These are phyloP conservation scores for Lobophora halterata DNA, from an alignment of 2,888 invertebrate genomes.

Conservation along the genomic window DNA sequence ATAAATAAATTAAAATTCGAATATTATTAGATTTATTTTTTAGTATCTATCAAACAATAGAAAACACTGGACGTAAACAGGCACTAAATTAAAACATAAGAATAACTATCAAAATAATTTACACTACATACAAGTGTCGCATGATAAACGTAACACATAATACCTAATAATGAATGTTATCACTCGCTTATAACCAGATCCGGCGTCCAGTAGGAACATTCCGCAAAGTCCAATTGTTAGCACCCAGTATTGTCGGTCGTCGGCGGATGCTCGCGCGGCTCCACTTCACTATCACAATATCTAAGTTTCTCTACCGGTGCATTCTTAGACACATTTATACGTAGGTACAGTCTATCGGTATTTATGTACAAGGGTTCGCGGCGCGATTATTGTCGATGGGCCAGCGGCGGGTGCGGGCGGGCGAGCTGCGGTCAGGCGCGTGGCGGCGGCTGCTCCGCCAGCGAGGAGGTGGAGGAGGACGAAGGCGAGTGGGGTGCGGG, in stretches of 20 bases:
- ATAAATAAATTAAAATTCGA: conserved; percentile 72
- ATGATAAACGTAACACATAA: conserved; percentile 67
- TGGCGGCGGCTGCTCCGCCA: conserved; percentile 78
- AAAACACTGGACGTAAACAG: conserved; percentile 72
- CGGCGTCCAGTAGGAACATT: conserved; percentile 66
- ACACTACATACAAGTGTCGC: conserved; percentile 70
- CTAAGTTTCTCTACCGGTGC: conserved; percentile 79
- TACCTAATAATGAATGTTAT: conserved; percentile 68
- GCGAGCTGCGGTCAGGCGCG: conserved; percentile 80
- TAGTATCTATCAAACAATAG: conserved; percentile 66
- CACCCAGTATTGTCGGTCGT: conserved; percentile 80
- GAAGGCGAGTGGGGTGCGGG: conserved; percentile 78
- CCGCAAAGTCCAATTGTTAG: conserved; percentile 76
- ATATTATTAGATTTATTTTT: conserved; percentile 62
- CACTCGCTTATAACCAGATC: conserved; percentile 66
- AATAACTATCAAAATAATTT: conserved; percentile 71
- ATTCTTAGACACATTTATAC: conserved; percentile 75
- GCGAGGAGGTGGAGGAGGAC: conserved; percentile 83
- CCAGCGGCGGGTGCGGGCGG: conserved; percentile 77
- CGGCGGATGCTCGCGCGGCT: conserved; percentile 27
- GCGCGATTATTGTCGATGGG: conserved; percentile 73
- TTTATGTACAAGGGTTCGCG: conserved; percentile 67
- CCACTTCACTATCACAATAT: conserved; percentile 73
- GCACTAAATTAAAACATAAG: conserved; percentile 66
- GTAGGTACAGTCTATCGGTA: conserved; percentile 70